phyloP scores from a whole-genome alignment of 2,888 invertebrate species.

The Tineola bisselliella region DNA sequence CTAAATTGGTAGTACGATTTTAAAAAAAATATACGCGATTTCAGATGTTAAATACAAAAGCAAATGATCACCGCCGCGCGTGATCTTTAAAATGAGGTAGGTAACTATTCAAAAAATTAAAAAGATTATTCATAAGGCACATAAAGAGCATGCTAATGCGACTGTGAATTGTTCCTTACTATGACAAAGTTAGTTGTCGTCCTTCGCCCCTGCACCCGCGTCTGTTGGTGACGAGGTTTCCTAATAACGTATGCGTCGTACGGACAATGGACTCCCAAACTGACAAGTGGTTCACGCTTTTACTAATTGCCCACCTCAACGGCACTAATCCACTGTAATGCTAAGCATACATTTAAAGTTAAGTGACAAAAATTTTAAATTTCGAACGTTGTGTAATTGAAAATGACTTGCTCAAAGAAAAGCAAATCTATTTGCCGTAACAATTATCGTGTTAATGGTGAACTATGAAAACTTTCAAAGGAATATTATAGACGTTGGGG shows the following conservation, averaged over 20 bases:
- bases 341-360: slow-evolving; percentile 43
- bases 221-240: slow-evolving; percentile 15
- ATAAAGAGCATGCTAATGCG: slow-evolving; percentile 55
- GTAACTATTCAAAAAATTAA: slow-evolving; percentile 17
- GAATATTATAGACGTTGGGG: background rate
- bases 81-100: background rate
- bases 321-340: slow-evolving; percentile 41
- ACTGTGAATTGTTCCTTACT: slow-evolving; percentile 28
- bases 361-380: slow-evolving; percentile 5
- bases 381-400: background rate
- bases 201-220: slow-evolving; percentile 45
- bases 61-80: background rate
- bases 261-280: slow-evolving; percentile 45
- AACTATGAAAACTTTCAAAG: background rate
- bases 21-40: background rate
- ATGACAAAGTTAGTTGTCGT: slow-evolving; percentile 44
- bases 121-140: slow-evolving; percentile 52
- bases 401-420: background rate
- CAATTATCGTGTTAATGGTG: background rate
- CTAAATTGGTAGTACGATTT: no score
- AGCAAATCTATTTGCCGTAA: background rate
- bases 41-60: background rate
- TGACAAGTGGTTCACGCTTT: slow-evolving; percentile 60
- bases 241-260: background rate
- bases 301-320: slow-evolving; percentile 59